Percentiles rank a stretch among this genome's conserved stretches.
phyloP scores from a whole-genome alignment of 92 coral and sea anemone genomes.

The Heteractis magnifica region DNA sequence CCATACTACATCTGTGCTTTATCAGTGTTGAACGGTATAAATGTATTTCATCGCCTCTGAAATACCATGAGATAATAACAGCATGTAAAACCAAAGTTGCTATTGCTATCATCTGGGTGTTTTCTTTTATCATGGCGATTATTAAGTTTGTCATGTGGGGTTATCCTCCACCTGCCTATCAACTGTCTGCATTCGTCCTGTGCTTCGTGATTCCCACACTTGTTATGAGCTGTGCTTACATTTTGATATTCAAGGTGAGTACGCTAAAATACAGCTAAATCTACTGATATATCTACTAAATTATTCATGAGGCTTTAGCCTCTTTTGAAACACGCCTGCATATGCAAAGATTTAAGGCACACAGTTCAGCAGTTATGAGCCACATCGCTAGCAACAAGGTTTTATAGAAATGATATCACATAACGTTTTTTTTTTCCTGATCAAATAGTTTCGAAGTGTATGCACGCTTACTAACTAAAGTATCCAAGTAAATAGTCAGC shows the following conservation, averaged over 20 bases:
- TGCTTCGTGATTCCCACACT: constrained; percentile 79
- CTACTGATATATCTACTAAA: neutral
- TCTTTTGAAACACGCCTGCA: too few relatives aligned
- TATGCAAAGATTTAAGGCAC: too few relatives aligned
- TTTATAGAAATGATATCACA: too few relatives aligned
- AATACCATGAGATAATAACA: constrained; percentile 76
- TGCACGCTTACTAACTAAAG: too few relatives aligned
- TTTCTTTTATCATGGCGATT: constrained; percentile 59
- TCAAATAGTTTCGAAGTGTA: too few relatives aligned
- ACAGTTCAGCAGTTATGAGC: too few relatives aligned
- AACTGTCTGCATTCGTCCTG: constrained; percentile 63
- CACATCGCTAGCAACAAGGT: too few relatives aligned
- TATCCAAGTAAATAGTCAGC: too few relatives aligned
- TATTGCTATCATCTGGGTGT: constrained; percentile 62
- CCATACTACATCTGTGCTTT: neutral
- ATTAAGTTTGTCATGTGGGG: constrained; percentile 60
- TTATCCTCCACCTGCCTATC: constrained; percentile 58
- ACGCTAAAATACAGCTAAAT: neutral
- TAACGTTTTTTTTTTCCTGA: too few relatives aligned
- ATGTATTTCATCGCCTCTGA: constrained; percentile 46
- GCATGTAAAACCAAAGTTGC: constrained; percentile 61
- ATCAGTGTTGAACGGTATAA: constrained; percentile 2
- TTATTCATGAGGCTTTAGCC: neutral
- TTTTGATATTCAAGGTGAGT: constrained; percentile 84
- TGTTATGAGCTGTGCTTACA: constrained; percentile 73